phyloP scores from a whole-genome alignment of 2,888 invertebrate species.

The Pollenia labialis region DNA sequence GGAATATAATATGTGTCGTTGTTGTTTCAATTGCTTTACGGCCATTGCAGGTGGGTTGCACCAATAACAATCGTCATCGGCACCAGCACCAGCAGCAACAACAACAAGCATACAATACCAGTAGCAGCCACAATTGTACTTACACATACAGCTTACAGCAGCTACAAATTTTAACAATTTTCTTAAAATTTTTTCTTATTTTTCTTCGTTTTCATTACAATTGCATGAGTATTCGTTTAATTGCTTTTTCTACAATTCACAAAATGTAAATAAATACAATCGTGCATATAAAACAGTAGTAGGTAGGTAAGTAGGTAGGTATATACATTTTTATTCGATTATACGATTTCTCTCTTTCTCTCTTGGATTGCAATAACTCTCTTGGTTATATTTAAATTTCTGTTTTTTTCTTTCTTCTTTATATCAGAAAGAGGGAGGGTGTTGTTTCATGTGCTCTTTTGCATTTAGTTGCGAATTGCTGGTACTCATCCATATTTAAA shows the following conservation, averaged over 20 bases:
- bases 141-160: constrained; percentile 37
- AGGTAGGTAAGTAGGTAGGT: background rate
- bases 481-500: constrained; percentile 72
- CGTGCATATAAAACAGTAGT: background rate
- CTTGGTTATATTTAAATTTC: constrained; percentile 69
- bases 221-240: constrained; percentile 69
- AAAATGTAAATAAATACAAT: constrained; percentile 17
- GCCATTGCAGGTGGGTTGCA: constrained; percentile 81
- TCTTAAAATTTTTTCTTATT: constrained; percentile 8
- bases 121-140: constrained; percentile 56
- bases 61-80: constrained; percentile 79
- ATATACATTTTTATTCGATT: constrained; percentile 12
- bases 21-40: constrained; percentile 70
- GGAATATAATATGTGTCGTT: constrained; percentile 62
- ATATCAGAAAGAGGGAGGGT: constrained; percentile 20
- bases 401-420: background rate
- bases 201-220: constrained; percentile 44
- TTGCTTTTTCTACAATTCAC: constrained; percentile 63
- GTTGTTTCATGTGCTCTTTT: constrained; percentile 41
- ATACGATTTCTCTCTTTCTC: constrained; percentile 6
- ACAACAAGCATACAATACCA: constrained; percentile 48
- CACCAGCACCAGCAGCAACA: constrained; percentile 44
- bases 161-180: constrained; percentile 49
- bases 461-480: constrained; percentile 22
- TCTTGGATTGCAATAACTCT: constrained; percentile 31